Conservation (phyloP, 2,113 vertebrate genomes). For the Pelobates fuscus region DNA sequence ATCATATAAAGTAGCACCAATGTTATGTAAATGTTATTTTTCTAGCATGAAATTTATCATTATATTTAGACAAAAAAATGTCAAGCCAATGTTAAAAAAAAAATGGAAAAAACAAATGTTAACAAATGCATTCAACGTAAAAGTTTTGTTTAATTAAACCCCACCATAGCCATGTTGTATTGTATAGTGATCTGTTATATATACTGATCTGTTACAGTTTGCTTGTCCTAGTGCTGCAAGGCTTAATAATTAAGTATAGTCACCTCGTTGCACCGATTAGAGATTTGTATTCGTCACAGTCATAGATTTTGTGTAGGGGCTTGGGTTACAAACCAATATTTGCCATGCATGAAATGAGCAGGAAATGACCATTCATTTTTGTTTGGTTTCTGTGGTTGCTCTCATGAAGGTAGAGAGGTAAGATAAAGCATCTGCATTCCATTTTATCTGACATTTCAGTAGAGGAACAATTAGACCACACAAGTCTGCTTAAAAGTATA, state of each 20-base stretch:
- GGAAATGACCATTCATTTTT: conserved; percentile 45
- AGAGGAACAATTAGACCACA: conserved; percentile 63
- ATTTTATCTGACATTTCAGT: conserved; percentile 61
- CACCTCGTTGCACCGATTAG: conserved; percentile 25
- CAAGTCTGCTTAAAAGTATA: conserved; percentile 57
- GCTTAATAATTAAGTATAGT: conserved; percentile 43
- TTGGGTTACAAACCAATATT: conserved; percentile 49
- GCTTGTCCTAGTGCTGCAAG: conserved; percentile 41
- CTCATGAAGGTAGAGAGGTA: conserved; percentile 50
- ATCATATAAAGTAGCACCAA: too few species aligned
- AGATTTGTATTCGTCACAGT: conserved; percentile 28
- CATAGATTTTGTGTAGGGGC: conserved; percentile 31
- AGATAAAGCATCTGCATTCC: conserved; percentile 61
- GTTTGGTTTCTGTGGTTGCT: conserved; percentile 56
- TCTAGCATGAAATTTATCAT: too few species aligned
- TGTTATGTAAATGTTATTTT: too few species aligned
- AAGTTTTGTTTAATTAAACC: conserved; percentile 9
- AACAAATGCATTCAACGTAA: conserved; percentile 36
- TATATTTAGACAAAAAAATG: too few species aligned
- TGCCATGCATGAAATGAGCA: conserved; percentile 39
- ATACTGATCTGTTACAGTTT: conserved; percentile 27
- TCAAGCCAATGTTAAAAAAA: too few species aligned
- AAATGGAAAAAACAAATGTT: not conserved
- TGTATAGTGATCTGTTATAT: conserved; percentile 13
- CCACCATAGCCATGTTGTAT: conserved; percentile 1